Evolutionary conservation across 2,797 vertebrate genomes (phyloP), one percentile per base, ranked within the genome.

Genomic region (Anabas testudineus): DNA sequence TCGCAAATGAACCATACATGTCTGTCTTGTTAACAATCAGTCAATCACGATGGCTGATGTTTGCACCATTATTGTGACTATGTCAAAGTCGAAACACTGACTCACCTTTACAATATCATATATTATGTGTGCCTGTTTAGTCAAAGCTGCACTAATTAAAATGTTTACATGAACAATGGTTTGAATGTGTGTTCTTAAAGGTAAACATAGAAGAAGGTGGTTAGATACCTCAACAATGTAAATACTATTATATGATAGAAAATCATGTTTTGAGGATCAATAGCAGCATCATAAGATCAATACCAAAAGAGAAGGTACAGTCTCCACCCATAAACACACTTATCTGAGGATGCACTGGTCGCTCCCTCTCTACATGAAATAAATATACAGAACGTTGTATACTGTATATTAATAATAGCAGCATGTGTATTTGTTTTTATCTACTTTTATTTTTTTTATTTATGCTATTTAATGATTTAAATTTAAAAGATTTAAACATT

Each of bases 1-100:
- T 75, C 19, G 60, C 32, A 74, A 81, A 78, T 76, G 42, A 80
- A 69, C 47, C 54, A 18, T 68, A 36, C 56, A 57, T 56, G 49
- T 46, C 42, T 37, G 24, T 67, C 56, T 66, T 71, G 58, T 75
- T 53, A 74, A 67, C 63, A 78, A 62, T 65, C 52, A 26, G 16
- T 79, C 67, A 77, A n/a, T 85, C 69, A 37, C 28, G 18, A 60
- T 24, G 30, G 57, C 60, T 47, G 39, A 9, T n/a, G 32, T 62
- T 55, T 61, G 41, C 42, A 54, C 13, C 30, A 60, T 45, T 57
- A 26, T 18, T 55, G 37, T 57, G 57, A 61, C 43, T 45, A 3
- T n/a, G 19, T 67, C 59, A 5, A 34, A 42, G 16, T 12, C 34
- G 42, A 75, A 53, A 48, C 37, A 64, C n/a, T 26, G n/a, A 19